Evolutionary conservation across 2,113 vertebrate genomes (phyloP).

Genomic region (Misgurnus anguillicaudatus): DNA sequence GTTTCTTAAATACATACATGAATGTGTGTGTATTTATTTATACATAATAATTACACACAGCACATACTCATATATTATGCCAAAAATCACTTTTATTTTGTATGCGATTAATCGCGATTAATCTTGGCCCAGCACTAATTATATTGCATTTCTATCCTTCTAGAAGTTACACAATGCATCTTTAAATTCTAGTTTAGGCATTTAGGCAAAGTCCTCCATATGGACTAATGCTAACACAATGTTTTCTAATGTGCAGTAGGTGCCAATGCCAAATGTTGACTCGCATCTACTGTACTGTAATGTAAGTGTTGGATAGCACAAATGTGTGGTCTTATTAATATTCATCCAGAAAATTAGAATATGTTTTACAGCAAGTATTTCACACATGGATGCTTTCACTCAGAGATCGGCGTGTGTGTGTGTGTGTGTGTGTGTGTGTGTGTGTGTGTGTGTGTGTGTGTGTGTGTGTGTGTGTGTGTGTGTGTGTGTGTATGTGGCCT

Average conservation of each 20-base stretch:
- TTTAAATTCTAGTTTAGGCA: background rate
- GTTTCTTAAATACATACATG: no score
- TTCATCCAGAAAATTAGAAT: conserved; percentile 15
- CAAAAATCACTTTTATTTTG: no score
- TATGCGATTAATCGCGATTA: no score
- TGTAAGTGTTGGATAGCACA: background rate
- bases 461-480: conserved; percentile 30
- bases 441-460: background rate
- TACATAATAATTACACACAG: no score
- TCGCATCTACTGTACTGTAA: background rate
- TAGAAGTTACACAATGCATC: no score
- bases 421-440: conserved; percentile 1
- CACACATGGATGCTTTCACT: conserved; percentile 34
- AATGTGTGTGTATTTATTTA: no score
- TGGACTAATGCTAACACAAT: background rate
- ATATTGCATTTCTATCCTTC: no score
- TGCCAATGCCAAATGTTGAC: background rate
- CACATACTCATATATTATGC: no score
- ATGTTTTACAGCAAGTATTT: conserved; percentile 30
- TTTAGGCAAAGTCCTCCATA: background rate
- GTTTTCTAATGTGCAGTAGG: background rate
- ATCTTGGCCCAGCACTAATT: no score
- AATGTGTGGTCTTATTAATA: conserved; percentile 36
- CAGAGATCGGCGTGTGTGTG: conserved; percentile 1
- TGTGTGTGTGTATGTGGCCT: conserved; percentile 41